phyloP scores from a whole-genome alignment of 2,888 invertebrate genomes.

The Zaprionus bogoriensis region DNA sequence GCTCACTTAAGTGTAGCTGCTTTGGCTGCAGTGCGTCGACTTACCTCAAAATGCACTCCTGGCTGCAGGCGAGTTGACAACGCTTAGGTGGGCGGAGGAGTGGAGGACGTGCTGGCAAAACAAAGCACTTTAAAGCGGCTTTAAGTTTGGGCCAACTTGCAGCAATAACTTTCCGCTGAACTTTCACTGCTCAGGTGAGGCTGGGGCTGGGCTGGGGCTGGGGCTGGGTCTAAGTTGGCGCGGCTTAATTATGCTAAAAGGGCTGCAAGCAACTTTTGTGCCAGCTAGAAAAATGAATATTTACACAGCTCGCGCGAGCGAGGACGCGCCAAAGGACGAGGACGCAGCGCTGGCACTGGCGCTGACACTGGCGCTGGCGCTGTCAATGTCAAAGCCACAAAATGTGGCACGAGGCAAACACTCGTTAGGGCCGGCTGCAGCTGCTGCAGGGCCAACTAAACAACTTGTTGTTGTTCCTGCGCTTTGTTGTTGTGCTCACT shows the following conservation, averaged over 20 bases:
- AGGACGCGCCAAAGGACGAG: conserved; percentile 4
- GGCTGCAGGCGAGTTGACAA: not conserved
- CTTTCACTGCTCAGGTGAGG: conserved; percentile 39
- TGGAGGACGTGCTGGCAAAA: not conserved
- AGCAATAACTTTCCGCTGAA: conserved; percentile 3
- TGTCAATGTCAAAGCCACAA: conserved; percentile 69
- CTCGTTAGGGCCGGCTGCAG: conserved; percentile 2
- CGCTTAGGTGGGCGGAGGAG: not conserved
- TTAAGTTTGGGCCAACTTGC: conserved; percentile 30
- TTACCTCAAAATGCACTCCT: conserved; percentile 56
- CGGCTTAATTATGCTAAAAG: conserved; percentile 71
- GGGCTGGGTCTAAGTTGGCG: too few relatives aligned
- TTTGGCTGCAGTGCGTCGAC: conserved; percentile 17
- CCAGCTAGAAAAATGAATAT: conserved; percentile 50
- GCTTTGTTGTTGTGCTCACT: not conserved
- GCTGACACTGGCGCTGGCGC: conserved; percentile 14
- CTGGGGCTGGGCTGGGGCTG: too few relatives aligned
- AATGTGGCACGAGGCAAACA: conserved; percentile 31
- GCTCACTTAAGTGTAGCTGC: conserved; percentile 18
- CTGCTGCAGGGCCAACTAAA: conserved; percentile 7
- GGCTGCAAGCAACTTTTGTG: conserved; percentile 43
- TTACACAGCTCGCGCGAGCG: conserved; percentile 32
- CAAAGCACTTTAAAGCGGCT: conserved; percentile 40
- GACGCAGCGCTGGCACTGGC: conserved; percentile 12
- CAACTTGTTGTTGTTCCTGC: not conserved